phyloP scores from a whole-genome alignment of 2,888 invertebrate genomes.

The Crocallis elinguaria region DNA sequence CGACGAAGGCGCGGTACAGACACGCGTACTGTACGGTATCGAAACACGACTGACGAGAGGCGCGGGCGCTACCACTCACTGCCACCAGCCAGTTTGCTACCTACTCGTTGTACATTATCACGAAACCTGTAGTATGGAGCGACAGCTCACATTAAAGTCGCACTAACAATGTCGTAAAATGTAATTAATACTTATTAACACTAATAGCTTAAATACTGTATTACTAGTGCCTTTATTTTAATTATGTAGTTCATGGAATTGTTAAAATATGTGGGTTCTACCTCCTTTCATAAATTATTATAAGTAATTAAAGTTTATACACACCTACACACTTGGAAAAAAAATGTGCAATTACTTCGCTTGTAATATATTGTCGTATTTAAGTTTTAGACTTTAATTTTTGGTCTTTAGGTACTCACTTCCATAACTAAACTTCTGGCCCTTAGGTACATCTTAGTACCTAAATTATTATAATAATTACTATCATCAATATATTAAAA shows the following conservation, averaged over 20 bases:
- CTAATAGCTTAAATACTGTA: slow-evolving; percentile 8
- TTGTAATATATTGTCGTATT: no score
- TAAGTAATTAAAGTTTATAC: no score
- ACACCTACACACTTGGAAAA: no score
- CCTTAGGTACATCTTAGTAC: no score
- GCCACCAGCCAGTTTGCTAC: slow-evolving; percentile 38
- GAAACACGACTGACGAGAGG: slow-evolving; percentile 64
- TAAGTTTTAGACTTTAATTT: no score
- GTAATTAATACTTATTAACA: slow-evolving; percentile 22
- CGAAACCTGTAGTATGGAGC: slow-evolving; percentile 40
- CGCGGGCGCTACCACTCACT: slow-evolving; percentile 59
- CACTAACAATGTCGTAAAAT: slow-evolving; percentile 33
- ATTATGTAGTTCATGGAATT: not conserved
- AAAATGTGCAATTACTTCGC: no score
- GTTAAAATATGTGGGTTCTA: no score
- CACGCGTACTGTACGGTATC: slow-evolving; percentile 64
- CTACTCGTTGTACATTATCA: slow-evolving; percentile 35
- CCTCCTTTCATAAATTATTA: no score
- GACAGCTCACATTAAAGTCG: slow-evolving; percentile 37
- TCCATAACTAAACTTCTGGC: no score
- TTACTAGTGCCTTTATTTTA: slow-evolving; percentile 5
- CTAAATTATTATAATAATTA: no score
- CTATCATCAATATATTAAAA: no score
- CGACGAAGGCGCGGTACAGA: slow-evolving; percentile 58
- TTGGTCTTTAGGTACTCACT: no score